Evolutionary conservation across 2,888 invertebrate species (phyloP).

Genomic region (Capitulum mitella): DNA sequence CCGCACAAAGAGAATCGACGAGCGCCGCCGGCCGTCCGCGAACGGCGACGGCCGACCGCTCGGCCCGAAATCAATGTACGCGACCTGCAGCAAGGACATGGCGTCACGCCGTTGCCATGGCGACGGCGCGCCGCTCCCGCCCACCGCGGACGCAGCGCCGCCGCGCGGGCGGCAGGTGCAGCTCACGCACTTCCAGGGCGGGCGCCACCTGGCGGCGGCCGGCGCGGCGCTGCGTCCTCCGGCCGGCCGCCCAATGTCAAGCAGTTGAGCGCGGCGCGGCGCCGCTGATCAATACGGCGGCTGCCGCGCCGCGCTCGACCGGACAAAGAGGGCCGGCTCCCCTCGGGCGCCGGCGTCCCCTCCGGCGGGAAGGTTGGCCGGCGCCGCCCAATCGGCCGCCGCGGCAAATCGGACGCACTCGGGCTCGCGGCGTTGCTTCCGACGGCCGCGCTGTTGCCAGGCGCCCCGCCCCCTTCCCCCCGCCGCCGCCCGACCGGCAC

Average conservation of each 20-base stretch:
- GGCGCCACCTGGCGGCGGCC: not conserved
- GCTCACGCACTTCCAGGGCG: too few species aligned
- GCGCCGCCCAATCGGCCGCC: too few species aligned
- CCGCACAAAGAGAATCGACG: constrained; percentile 1
- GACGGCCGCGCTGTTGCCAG: not conserved
- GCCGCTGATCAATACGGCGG: not conserved
- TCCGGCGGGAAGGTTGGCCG: not conserved
- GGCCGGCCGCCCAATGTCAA: not conserved
- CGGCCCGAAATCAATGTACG: not conserved
- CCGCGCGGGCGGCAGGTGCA: too few species aligned
- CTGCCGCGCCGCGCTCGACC: not conserved
- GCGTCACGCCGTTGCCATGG: constrained; percentile 10
- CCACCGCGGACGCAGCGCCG: too few species aligned
- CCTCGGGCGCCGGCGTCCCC: not conserved
- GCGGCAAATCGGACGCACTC: too few species aligned
- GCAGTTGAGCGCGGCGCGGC: not conserved
- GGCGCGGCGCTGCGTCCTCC: not conserved
- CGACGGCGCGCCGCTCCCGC: not conserved
- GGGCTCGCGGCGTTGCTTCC: not conserved
- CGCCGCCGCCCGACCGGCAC: not conserved
- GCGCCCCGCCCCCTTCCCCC: not conserved
- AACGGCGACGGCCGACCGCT: not conserved
- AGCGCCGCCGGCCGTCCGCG: not conserved
- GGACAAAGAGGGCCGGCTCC: not conserved
- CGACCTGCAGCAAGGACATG: constrained; percentile 2